These are phyloP conservation scores for Cladorhizidae sp. DNA, from an alignment of 37 sponge, comb jelly and placozoan species.

Conservation along the genomic window DNA sequence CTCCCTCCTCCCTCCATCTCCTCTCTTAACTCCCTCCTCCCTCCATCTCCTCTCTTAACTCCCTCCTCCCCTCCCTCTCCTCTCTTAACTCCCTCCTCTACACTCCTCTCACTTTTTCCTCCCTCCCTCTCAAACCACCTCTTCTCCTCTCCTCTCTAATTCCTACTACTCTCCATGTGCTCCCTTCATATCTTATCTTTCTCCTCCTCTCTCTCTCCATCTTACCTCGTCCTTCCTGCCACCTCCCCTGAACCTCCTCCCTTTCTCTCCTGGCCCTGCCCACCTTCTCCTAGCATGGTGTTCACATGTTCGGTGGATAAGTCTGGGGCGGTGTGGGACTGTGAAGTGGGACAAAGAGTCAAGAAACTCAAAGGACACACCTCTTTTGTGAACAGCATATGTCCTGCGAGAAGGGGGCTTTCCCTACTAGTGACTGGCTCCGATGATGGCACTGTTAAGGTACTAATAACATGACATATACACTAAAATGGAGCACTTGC, in stretches of 20 bases:
- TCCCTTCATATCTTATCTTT: too few species aligned
- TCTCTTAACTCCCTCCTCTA: too few species aligned
- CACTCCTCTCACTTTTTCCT: too few species aligned
- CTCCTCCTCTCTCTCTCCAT: not conserved
- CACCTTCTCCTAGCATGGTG: slow-evolving; percentile 46
- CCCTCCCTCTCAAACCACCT: too few species aligned
- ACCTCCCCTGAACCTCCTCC: not conserved
- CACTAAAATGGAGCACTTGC: not conserved
- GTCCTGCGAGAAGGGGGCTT: slow-evolving; percentile 55
- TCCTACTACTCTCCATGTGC: too few species aligned
- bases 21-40: too few species aligned
- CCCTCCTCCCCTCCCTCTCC: too few species aligned
- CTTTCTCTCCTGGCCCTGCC: not conserved
- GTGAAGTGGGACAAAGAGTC: slow-evolving; percentile 80
- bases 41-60: too few species aligned
- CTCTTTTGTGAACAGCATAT: slow-evolving; percentile 90
- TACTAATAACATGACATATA: slow-evolving; percentile 4
- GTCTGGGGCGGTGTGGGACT: slow-evolving; percentile 92
- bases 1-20: too few species aligned
- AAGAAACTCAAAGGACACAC: slow-evolving; percentile 93
- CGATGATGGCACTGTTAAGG: slow-evolving; percentile 94
- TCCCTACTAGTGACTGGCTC: slow-evolving; percentile 85
- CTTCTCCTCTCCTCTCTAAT: too few species aligned
- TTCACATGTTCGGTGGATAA: slow-evolving; percentile 90
- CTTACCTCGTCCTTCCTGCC: not conserved